Evolutionary conservation across 2,888 invertebrate genomes (phyloP).

Genomic region (Lypha dubia): DNA sequence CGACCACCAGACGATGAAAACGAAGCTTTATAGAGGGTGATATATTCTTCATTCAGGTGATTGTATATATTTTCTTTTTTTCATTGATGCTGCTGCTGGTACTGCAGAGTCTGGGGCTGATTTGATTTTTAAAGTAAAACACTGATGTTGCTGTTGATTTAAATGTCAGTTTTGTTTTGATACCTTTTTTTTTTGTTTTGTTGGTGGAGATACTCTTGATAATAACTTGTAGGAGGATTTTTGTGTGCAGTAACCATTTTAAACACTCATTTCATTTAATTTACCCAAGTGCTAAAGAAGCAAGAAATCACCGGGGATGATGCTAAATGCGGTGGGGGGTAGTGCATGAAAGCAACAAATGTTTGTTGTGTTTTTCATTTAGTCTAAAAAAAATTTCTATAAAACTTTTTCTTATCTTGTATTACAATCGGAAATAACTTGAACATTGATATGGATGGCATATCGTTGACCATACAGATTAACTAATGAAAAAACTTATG

Average conservation of each 20-base stretch:
- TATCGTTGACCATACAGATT: too few species aligned
- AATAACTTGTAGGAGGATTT: slow-evolving; percentile 55
- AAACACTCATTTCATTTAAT: slow-evolving; percentile 80
- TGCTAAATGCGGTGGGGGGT: slow-evolving; percentile 53
- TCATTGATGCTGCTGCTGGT: slow-evolving; percentile 14
- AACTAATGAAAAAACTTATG: too few species aligned
- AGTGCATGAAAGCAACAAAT: slow-evolving; percentile 25
- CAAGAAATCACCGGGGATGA: slow-evolving; percentile 53
- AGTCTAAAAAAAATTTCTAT: not conserved
- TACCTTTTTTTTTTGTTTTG: too few species aligned
- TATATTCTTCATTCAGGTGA: slow-evolving; percentile 2
- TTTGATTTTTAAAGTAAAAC: not conserved
- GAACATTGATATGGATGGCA: too few species aligned
- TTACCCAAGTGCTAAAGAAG: slow-evolving; percentile 71
- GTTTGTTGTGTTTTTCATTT: not conserved
- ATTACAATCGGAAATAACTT: not conserved
- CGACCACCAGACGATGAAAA: not conserved
- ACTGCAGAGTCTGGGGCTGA: slow-evolving; percentile 16
- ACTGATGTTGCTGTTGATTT: too few species aligned
- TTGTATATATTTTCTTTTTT: slow-evolving; percentile 49
- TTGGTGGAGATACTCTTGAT: slow-evolving; percentile 64
- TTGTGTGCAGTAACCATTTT: slow-evolving; percentile 76
- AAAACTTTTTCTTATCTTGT: not conserved
- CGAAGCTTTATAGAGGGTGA: not conserved
- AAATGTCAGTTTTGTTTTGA: slow-evolving; percentile 18